These are phyloP conservation scores for Bufotes viridis DNA, from an alignment of 2,797 vertebrate species.

Conservation along the genomic window DNA sequence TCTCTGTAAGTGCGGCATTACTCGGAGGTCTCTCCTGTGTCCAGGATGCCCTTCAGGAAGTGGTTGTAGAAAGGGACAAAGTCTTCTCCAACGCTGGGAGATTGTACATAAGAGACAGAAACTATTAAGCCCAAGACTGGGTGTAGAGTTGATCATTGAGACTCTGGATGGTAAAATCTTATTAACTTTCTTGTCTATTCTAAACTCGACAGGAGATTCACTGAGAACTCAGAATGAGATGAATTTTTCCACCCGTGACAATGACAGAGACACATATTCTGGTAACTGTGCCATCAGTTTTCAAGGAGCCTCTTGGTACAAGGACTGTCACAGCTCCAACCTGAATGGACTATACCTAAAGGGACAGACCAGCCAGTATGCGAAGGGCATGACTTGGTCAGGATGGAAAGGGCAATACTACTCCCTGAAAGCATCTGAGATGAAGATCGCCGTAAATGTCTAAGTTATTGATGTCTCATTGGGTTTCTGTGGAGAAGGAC, in stretches of 20 bases:
- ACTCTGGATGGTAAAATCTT: background rate
- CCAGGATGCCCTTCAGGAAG: background rate
- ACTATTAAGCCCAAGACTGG: background rate
- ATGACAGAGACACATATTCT: background rate
- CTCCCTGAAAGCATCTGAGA: slow-evolving; percentile 28
- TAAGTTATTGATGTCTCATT: background rate
- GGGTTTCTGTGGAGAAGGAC: background rate
- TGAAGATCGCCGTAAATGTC: background rate
- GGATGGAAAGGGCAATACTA: background rate
- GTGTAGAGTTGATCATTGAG: background rate
- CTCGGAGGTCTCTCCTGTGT: no score
- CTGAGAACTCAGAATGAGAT: background rate
- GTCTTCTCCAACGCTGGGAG: background rate
- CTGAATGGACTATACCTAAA: slow-evolving; percentile 28
- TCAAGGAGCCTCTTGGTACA: slow-evolving; percentile 25
- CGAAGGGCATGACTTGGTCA: background rate
- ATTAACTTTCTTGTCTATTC: background rate
- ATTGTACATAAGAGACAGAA: background rate
- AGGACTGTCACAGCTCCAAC: background rate
- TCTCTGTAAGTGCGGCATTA: background rate
- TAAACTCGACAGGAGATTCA: background rate
- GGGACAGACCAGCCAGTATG: background rate
- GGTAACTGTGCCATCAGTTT: background rate
- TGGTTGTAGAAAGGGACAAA: background rate
- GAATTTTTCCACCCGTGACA: slow-evolving; percentile 25